These are phyloP conservation scores for Lithobates pipiens DNA, from an alignment of 2,797 vertebrate species.

Conservation along the genomic window DNA sequence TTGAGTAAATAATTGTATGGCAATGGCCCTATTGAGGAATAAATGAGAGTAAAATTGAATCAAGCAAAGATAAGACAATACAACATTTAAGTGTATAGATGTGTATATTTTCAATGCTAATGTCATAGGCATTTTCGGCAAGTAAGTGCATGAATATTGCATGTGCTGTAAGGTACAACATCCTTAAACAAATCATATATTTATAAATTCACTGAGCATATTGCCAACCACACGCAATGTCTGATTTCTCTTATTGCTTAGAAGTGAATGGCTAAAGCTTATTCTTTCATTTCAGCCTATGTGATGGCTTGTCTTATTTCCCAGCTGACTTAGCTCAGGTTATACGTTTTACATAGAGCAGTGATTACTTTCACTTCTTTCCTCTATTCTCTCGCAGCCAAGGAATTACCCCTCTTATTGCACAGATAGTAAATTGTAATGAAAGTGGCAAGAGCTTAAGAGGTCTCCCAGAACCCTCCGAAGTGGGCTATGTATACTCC, in stretches of 20 bases:
- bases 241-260: constrained; percentile 66
- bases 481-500: constrained; percentile 64
- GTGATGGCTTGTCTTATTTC: constrained; percentile 61
- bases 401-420: constrained; percentile 65
- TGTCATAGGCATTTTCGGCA: constrained; percentile 37
- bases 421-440: constrained; percentile 65
- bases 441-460: constrained; percentile 66
- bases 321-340: constrained; percentile 64
- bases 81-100: constrained; percentile 7
- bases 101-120: constrained; percentile 29
- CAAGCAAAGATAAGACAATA: constrained; percentile 5
- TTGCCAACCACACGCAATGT: constrained; percentile 69
- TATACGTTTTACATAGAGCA: constrained; percentile 55
- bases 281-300: constrained; percentile 61
- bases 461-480: constrained; percentile 64
- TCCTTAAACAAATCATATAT: constrained; percentile 74
- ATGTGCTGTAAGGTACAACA: constrained; percentile 76
- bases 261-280: constrained; percentile 66
- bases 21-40: neutral
- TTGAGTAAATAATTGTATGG: neutral
- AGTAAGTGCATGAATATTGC: constrained; percentile 77
- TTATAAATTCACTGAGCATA: constrained; percentile 65
- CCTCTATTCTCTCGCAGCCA: constrained; percentile 65
- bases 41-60: neutral
- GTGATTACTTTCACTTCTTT: constrained; percentile 59